Evolutionary conservation across 2,797 vertebrate genomes (phyloP).

Genomic region (Melanotaenia pygmaea): DNA sequence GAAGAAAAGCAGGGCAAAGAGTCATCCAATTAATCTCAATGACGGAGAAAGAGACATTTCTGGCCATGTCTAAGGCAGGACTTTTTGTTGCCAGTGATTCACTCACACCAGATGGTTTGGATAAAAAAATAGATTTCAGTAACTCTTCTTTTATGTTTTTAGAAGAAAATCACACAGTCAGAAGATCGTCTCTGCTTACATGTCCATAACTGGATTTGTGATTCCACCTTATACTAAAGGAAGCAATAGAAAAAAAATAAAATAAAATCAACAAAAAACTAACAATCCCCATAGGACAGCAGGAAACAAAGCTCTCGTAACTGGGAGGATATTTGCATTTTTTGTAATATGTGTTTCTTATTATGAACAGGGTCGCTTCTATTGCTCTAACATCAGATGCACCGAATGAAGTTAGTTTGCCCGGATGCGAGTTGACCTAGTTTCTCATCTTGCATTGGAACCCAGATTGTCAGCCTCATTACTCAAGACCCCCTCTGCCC

Average conservation of each 20-base stretch:
- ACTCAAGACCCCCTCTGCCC: slow-evolving; percentile 31
- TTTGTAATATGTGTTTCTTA: slow-evolving; percentile 4
- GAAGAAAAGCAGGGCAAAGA: slow-evolving; percentile 27
- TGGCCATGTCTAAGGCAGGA: background rate
- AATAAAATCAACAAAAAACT: background rate
- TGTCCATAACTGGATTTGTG: slow-evolving; percentile 1
- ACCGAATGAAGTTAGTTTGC: slow-evolving; percentile 30
- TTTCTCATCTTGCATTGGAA: slow-evolving; percentile 55
- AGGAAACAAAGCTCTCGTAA: slow-evolving; percentile 22
- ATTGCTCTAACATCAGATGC: slow-evolving; percentile 12
- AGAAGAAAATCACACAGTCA: slow-evolving; percentile 8
- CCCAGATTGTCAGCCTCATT: slow-evolving; percentile 65
- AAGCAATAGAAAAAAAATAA: slow-evolving; percentile 11
- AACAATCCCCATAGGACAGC: background rate
- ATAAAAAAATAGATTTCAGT: slow-evolving; percentile 27
- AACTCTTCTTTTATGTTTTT: slow-evolving; percentile 4
- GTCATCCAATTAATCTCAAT: slow-evolving; percentile 31
- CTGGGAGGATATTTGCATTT: slow-evolving; percentile 19
- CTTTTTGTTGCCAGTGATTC: slow-evolving; percentile 14
- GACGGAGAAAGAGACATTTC: background rate
- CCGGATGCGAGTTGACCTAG: slow-evolving; percentile 51
- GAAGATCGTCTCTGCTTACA: slow-evolving; percentile 2
- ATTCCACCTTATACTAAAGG: slow-evolving; percentile 1
- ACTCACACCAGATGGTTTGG: slow-evolving; percentile 48
- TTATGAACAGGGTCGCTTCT: background rate